These are phyloP conservation scores for Ophioderma brevispina DNA, from an alignment of 35 echinoderm and acorn worm genomes.

Conservation along the genomic window DNA sequence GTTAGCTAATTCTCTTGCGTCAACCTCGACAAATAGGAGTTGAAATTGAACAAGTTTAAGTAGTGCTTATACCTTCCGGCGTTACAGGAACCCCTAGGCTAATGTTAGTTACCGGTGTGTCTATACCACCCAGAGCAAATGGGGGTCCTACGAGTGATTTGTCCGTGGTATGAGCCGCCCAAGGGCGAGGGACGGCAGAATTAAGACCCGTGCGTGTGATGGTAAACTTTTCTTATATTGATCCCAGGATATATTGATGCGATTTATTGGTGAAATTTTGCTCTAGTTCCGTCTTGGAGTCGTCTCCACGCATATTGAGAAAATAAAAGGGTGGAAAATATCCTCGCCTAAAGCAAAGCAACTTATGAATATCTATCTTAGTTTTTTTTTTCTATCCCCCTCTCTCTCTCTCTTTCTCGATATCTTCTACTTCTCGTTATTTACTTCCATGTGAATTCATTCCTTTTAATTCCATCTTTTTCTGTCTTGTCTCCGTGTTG, in stretches of 20 bases:
- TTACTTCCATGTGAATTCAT: not conserved
- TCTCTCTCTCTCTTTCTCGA: not conserved
- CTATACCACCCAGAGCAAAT: not conserved
- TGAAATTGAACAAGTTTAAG: not conserved
- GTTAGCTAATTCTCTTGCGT: no score
- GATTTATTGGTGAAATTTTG: conserved; percentile 1
- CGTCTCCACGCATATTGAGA: not conserved
- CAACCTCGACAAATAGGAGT: not conserved
- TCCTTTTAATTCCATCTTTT: not conserved
- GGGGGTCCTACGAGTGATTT: not conserved
- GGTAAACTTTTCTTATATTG: not conserved
- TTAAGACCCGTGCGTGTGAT: not conserved
- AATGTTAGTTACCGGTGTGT: not conserved
- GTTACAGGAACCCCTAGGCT: not conserved
- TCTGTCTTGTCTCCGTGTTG: not conserved
- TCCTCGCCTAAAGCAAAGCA: not conserved
- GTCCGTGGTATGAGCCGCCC: not conserved
- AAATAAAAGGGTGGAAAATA: not conserved
- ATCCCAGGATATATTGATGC: not conserved
- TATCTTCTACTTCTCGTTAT: not conserved
- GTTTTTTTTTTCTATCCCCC: no score
- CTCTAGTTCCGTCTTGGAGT: not conserved
- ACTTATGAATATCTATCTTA: not conserved
- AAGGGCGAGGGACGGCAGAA: not conserved
- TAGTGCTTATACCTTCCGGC: not conserved